These are phyloP conservation scores for Omphaloscelis lunosa DNA, from an alignment of 2,888 invertebrate species.

Conservation along the genomic window DNA sequence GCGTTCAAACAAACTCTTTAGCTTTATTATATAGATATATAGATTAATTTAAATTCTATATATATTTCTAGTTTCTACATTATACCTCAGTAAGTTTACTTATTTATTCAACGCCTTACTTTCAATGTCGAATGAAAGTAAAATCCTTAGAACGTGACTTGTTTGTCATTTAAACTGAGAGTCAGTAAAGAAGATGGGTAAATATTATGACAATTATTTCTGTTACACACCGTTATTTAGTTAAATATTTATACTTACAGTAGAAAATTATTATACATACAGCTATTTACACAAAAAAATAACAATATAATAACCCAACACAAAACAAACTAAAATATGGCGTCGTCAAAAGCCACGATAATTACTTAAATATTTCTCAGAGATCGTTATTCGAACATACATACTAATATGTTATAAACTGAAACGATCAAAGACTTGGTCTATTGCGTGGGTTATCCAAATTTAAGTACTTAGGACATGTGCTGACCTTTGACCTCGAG, in stretches of 20 bases:
- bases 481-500: no score
- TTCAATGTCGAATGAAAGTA: slow-evolving; percentile 38
- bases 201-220: slow-evolving; percentile 7
- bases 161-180: slow-evolving; percentile 25
- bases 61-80: not conserved
- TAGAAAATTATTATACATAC: not conserved
- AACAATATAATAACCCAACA: not conserved
- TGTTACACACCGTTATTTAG: not conserved
- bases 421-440: not conserved
- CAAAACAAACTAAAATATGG: no score
- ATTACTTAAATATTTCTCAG: not conserved
- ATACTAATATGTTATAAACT: not conserved
- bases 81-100: not conserved
- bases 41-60: not conserved
- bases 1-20: no score
- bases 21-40: no score
- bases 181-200: not conserved
- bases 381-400: not conserved
- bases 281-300: not conserved
- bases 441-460: no score
- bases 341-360: no score
- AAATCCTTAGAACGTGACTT: slow-evolving; percentile 19
- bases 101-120: slow-evolving; percentile 1
- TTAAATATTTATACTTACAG: not conserved
- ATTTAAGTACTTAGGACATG: no score